These are phyloP conservation scores for Orientallactaga sibirica DNA, from an alignment of 2,797 vertebrate genomes.

Conservation along the genomic window DNA sequence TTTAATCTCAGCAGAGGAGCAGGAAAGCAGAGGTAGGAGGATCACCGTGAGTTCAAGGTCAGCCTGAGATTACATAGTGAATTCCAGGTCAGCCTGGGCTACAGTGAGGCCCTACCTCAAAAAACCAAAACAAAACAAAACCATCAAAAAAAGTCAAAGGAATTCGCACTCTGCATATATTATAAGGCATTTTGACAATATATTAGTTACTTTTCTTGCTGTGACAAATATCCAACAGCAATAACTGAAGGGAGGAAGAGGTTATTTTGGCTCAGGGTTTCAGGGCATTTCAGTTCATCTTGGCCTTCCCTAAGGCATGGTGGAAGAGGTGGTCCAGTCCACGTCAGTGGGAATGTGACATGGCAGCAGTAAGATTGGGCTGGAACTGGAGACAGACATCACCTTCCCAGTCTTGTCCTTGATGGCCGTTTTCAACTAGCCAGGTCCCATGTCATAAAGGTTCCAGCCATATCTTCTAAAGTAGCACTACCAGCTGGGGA, in stretches of 20 bases:
- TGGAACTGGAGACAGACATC: not conserved
- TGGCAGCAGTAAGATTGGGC: not conserved
- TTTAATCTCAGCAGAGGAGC: no score
- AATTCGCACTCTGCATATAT: not conserved
- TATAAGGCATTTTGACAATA: not conserved
- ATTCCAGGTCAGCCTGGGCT: no score
- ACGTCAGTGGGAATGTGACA: no score
- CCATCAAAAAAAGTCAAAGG: not conserved
- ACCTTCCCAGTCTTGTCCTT: not conserved
- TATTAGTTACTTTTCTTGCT: not conserved
- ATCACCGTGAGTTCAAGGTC: no score
- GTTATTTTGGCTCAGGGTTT: not conserved
- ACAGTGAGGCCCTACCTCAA: no score
- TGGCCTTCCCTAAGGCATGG: not conserved
- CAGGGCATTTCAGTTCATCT: not conserved
- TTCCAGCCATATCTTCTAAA: not conserved
- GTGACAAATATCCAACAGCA: not conserved
- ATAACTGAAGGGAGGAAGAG: not conserved
- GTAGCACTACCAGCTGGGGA: no score
- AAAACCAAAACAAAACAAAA: no score
- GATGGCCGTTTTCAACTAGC: not conserved
- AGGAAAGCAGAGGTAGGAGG: no score
- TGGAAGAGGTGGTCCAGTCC: no score
- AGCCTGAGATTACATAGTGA: no score
- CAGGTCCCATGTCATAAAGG: not conserved